These are phyloP conservation scores for Dromiciops gliroides DNA, from an alignment of 2,113 vertebrate genomes.

Conservation along the genomic window DNA sequence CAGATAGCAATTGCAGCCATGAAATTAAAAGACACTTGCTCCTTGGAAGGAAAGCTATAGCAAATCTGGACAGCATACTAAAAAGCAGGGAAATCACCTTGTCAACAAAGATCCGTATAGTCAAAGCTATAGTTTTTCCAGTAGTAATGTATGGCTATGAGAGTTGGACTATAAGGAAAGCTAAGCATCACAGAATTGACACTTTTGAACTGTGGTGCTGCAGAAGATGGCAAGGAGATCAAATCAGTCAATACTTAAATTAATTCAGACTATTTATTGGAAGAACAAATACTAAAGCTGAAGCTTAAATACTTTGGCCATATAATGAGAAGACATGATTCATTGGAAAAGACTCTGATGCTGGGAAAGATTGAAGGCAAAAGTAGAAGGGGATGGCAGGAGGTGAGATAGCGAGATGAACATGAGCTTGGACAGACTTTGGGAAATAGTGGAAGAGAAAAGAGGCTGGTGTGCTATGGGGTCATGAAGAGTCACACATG, in stretches of 20 bases:
- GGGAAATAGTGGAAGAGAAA: background rate
- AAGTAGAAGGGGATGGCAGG: too few species aligned
- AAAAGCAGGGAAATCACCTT: background rate
- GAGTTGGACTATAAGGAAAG: background rate
- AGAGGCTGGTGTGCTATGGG: background rate
- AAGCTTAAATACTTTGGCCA: too few species aligned
- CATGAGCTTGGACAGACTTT: too few species aligned
- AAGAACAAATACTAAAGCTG: too few species aligned
- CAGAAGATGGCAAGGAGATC: background rate
- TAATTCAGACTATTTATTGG: too few species aligned
- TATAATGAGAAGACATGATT: too few species aligned
- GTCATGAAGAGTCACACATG: background rate
- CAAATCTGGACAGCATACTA: background rate
- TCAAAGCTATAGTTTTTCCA: too few species aligned
- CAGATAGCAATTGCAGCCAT: background rate
- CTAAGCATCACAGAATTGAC: background rate
- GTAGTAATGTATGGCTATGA: background rate
- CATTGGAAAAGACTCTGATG: too few species aligned
- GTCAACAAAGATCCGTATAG: background rate
- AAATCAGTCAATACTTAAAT: too few species aligned
- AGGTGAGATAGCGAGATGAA: background rate
- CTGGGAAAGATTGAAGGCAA: too few species aligned
- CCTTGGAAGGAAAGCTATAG: background rate
- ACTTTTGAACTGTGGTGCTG: background rate
- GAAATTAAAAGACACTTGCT: background rate